Evolutionary conservation across 1,140 invertebrate species (phyloP).

Genomic region (Chironomus striatipennis): DNA sequence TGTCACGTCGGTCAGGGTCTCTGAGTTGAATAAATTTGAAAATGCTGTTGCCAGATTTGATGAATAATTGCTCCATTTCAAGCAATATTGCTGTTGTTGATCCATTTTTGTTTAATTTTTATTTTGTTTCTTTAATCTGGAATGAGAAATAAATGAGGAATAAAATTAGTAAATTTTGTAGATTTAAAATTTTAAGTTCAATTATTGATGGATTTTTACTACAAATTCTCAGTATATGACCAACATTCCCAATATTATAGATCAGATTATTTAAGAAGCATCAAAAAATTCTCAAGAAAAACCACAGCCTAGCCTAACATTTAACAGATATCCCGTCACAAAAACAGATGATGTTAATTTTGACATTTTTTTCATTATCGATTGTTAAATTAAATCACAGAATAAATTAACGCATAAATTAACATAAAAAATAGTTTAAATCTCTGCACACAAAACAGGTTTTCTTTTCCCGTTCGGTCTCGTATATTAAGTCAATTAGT

Average conservation of each 20-base stretch:
- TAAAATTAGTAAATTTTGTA: not conserved
- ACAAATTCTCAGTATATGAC: too few species aligned
- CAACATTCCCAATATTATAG: too few species aligned
- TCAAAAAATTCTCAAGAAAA: too few species aligned
- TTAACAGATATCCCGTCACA: too few species aligned
- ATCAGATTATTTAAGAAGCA: too few species aligned
- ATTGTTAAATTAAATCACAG: too few species aligned
- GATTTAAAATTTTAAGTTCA: not conserved
- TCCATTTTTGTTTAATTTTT: conserved; percentile 63
- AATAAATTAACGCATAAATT: not conserved
- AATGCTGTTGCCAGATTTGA: conserved; percentile 79
- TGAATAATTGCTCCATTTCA: conserved; percentile 87
- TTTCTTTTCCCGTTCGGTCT: too few species aligned
- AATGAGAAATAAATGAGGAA: not conserved
- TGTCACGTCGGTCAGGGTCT: conserved; percentile 80
- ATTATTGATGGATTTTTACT: not conserved
- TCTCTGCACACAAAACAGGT: too few species aligned
- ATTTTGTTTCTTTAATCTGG: conserved; percentile 31
- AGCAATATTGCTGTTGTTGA: conserved; percentile 80
- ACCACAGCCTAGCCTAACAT: too few species aligned
- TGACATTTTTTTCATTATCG: too few species aligned
- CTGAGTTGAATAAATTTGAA: conserved; percentile 80
- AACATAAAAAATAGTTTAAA: not conserved
- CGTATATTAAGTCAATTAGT: too few species aligned
- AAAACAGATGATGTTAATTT: too few species aligned